These are phyloP conservation scores for Drosophila leontia DNA, from an alignment of 1,140 invertebrate genomes.

Conservation along the genomic window DNA sequence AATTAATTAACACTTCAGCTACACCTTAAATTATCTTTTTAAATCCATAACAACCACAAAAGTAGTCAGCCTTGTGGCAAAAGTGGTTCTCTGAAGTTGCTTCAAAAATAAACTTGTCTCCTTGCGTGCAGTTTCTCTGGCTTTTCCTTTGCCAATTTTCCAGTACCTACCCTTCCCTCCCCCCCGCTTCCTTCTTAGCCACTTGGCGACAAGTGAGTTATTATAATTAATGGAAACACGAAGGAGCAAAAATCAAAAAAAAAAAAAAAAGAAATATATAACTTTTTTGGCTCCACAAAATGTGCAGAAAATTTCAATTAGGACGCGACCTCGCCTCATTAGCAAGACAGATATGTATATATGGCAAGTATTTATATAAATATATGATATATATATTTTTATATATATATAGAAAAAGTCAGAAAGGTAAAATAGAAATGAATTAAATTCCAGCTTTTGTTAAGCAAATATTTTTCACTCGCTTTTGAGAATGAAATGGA, in stretches of 20 bases:
- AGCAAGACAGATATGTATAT: slow-evolving; percentile 7
- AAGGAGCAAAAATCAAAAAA: not conserved
- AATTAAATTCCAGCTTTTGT: slow-evolving; percentile 28
- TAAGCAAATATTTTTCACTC: slow-evolving; percentile 26
- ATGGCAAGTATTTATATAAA: not conserved
- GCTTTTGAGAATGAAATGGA: slow-evolving; percentile 5
- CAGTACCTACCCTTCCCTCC: not conserved
- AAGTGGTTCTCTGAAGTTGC: not conserved
- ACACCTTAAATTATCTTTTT: not conserved
- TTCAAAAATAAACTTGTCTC: slow-evolving; percentile 30
- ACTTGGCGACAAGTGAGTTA: slow-evolving; percentile 32
- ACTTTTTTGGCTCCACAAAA: slow-evolving; percentile 22
- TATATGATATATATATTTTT: not conserved
- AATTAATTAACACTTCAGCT: too few species aligned
- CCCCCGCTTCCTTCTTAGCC: not conserved
- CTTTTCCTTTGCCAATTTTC: slow-evolving; percentile 5
- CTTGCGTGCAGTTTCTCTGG: slow-evolving; percentile 18
- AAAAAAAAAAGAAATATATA: not conserved
- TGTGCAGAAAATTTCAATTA: slow-evolving; percentile 41
- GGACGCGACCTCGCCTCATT: slow-evolving; percentile 37
- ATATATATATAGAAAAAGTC: not conserved
- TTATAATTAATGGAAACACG: slow-evolving; percentile 42
- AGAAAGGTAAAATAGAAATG: slow-evolving; percentile 12
- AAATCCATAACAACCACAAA: not conserved
- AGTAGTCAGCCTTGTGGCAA: not conserved